Evolutionary conservation across 2,113 vertebrate genomes (phyloP).

Genomic region (Tylochromis polylepis): DNA sequence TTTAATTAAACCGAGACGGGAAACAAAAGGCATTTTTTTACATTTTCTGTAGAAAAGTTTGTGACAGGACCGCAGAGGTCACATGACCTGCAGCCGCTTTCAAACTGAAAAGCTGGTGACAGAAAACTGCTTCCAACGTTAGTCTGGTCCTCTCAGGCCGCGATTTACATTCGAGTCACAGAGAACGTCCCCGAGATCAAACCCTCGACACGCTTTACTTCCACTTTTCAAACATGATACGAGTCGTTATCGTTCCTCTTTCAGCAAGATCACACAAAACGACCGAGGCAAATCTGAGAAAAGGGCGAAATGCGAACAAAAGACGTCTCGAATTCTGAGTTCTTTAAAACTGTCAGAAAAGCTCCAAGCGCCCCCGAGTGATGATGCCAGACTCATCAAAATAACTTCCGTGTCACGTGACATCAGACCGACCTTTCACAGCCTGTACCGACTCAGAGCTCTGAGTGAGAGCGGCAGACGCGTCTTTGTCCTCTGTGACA

Average conservation of each 20-base stretch:
- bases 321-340: not conserved
- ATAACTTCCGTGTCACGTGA: not conserved
- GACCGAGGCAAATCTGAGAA: not conserved
- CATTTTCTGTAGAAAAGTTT: not conserved
- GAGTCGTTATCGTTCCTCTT: not conserved
- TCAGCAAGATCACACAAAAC: not conserved
- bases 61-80: not conserved
- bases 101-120: accelerated
- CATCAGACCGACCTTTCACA: not conserved
- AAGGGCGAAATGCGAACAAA: not conserved
- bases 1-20: not conserved
- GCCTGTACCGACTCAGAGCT: too few relatives aligned
- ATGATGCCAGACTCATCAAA: not conserved
- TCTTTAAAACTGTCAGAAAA: not conserved
- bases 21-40: not conserved
- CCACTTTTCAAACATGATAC: not conserved
- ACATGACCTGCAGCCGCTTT: not conserved
- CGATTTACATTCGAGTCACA: not conserved
- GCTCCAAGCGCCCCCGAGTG: not conserved
- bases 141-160: not conserved
- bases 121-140: not conserved
- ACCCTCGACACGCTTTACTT: not conserved
- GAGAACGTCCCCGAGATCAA: not conserved
- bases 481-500: not conserved
- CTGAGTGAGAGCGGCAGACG: not conserved